These are phyloP conservation scores for Mohoua ochrocephala DNA, from an alignment of 2,113 vertebrate genomes.

Conservation along the genomic window DNA sequence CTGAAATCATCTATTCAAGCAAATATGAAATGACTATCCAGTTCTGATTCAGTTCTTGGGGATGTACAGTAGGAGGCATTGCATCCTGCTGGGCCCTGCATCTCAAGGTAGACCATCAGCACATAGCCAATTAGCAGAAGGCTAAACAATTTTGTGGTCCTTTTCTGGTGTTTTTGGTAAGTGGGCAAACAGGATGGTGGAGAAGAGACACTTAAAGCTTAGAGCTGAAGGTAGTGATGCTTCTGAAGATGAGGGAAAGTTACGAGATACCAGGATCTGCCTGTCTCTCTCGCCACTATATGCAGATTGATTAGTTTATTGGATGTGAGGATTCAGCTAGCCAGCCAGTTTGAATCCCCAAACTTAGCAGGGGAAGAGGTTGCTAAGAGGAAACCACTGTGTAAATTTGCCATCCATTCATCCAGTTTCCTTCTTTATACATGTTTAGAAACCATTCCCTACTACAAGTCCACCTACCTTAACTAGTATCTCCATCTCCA, in stretches of 20 bases:
- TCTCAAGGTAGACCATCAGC: neutral
- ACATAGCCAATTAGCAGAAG: neutral
- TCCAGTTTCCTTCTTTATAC: neutral
- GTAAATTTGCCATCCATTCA: neutral
- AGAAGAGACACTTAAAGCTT: neutral
- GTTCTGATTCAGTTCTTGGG: neutral
- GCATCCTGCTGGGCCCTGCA: neutral
- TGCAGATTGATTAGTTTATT: neutral
- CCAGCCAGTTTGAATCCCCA: fast-evolving
- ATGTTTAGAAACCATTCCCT: neutral
- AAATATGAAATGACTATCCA: neutral
- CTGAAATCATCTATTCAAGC: neutral
- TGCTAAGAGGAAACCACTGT: neutral
- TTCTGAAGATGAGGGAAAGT: neutral
- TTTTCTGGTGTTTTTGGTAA: neutral
- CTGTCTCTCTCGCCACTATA: neutral
- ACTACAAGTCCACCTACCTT: neutral
- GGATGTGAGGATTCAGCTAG: neutral
- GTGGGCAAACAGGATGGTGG: neutral
- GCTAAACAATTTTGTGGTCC: neutral
- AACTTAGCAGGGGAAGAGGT: neutral
- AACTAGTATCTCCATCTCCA: neutral
- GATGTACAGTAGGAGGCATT: neutral
- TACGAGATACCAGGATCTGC: neutral
- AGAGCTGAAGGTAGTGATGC: neutral